Base-by-base conservation (phyloP, 2,888 invertebrate species). In the Harpalus rubripes region DNA sequence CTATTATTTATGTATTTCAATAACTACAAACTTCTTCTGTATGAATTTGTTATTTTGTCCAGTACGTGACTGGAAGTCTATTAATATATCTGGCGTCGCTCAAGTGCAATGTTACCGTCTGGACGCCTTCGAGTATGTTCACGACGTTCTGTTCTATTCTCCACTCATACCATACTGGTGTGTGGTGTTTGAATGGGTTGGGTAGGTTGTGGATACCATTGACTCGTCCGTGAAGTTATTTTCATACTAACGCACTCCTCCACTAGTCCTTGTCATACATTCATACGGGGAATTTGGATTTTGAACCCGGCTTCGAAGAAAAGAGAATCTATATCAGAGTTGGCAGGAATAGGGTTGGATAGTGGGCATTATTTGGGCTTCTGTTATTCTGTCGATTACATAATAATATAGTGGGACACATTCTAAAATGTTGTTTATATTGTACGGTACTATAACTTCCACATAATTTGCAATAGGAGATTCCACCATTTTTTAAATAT, bases 91-190 rank as follows among this genome's bases (percentile, higher is more conserved):
- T 22, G n/a, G 39, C 18, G 39, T 10, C 72, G 41, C 72, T 10
- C 72, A 74, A 74, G 72, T 74, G 72, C 72, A 74, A 74, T 74
- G 72, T 74, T 74, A 74, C 16, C 44, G 41, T 74, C 44, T 15
- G 12, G 15, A 22, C 26, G 63, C 26, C 26, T 18, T 22, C 18
- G 12, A 63, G 59, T 16, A 52, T 52, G 44, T 52, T 52, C 10
- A 32, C 32, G 32, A 32, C 32, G 32, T 32, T 6, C 32, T 32
- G 32, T 32, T 32, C 32, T 32, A 32, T 32, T 52, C 44, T 52
- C 44, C 44, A 12, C 44, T 32, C 32, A 32, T 32, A 12, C 44
- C 44, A 52, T 52, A 52, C 44, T 52, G 44, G 44, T 52, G 32
- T 12, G 44, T 12, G 12, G 44, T 52, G 44, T 12, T 1, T 52